Evolutionary conservation across 2,113 vertebrate genomes (phyloP).

Genomic region (Balaeniceps rex): DNA sequence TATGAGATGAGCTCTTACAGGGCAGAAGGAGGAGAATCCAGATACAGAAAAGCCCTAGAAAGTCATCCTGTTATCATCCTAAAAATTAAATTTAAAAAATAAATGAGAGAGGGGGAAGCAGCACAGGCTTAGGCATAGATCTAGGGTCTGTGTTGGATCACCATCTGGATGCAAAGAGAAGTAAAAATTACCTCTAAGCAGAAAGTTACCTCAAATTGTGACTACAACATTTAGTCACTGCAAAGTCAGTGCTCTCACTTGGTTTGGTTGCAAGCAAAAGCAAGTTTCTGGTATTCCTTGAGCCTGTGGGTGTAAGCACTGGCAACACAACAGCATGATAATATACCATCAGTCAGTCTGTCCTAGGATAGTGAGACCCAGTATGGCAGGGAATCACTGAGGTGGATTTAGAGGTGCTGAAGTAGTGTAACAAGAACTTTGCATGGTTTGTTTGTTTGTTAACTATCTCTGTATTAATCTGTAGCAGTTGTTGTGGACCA

Average conservation of each 20-base stretch:
- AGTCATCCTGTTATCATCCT: not conserved
- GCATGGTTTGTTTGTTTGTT: not conserved
- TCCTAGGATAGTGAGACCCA: not conserved
- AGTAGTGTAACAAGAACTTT: not conserved
- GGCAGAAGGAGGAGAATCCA: not conserved
- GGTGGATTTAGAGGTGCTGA: not conserved
- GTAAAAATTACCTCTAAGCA: not conserved
- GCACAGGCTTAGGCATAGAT: not conserved
- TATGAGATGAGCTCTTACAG: not conserved
- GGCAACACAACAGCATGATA: rapidly evolving
- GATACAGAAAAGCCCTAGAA: not conserved
- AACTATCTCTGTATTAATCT: not conserved
- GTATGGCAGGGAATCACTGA: not conserved
- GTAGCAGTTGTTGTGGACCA: not conserved
- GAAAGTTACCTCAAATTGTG: not conserved
- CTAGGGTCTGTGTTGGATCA: not conserved
- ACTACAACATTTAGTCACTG: not conserved
- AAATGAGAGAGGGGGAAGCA: rapidly evolving
- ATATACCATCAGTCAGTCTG: rapidly evolving
- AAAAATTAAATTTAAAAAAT: not conserved
- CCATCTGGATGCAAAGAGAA: not conserved
- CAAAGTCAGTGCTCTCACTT: not conserved
- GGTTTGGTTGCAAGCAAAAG: not conserved
- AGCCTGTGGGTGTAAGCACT: not conserved
- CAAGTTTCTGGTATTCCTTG: not conserved